Evolutionary conservation across 2,888 invertebrate species (phyloP).

Genomic region (Acanthosoma haemorrhoidale): DNA sequence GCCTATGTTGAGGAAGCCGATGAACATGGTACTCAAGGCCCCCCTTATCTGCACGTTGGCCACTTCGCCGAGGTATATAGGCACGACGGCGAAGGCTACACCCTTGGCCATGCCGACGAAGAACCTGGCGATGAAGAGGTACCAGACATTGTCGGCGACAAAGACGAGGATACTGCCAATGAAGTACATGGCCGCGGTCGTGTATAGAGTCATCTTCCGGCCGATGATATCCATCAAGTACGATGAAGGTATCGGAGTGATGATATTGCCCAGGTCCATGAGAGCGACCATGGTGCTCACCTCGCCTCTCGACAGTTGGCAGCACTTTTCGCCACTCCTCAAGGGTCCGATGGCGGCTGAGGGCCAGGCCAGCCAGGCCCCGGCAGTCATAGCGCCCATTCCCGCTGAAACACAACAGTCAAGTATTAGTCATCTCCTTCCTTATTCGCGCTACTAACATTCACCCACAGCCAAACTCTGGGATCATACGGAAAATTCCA

Average conservation of each 20-base stretch:
- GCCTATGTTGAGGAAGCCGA: constrained; percentile 41
- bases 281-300: constrained; percentile 41
- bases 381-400: constrained; percentile 33
- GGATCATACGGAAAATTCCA: too few relatives aligned
- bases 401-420: constrained; percentile 30
- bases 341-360: constrained; percentile 39
- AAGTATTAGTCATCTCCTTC: background rate
- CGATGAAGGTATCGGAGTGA: constrained; percentile 42
- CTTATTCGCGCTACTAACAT: too few relatives aligned
- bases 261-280: constrained; percentile 43
- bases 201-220: constrained; percentile 40
- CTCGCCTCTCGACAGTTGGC: constrained; percentile 33
- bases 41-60: constrained; percentile 42
- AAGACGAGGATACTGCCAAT: constrained; percentile 45
- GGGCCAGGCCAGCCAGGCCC: constrained; percentile 42
- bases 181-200: constrained; percentile 46
- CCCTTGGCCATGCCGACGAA: constrained; percentile 42
- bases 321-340: constrained; percentile 31
- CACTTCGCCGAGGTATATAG: constrained; percentile 42
- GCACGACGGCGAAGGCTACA: constrained; percentile 41
- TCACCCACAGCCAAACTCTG: too few relatives aligned
- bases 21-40: constrained; percentile 41
- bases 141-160: constrained; percentile 43
- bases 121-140: constrained; percentile 39
- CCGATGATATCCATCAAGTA: constrained; percentile 41